phyloP scores from a whole-genome alignment of 2,797 vertebrate genomes.

The Danio kyathit region DNA sequence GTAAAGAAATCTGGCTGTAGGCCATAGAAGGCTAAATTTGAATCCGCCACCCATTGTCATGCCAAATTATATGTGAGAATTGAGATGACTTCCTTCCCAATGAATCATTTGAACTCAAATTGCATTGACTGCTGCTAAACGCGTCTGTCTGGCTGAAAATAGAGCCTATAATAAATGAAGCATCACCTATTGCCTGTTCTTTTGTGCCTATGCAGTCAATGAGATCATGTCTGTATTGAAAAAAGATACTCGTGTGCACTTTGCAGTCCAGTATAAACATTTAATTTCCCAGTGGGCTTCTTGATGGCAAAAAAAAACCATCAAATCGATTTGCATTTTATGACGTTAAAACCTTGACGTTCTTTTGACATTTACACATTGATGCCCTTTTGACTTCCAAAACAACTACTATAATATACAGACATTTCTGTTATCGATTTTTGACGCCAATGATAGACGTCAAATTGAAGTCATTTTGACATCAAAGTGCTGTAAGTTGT shows the following conservation, averaged over 20 bases:
- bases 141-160: constrained; percentile 41
- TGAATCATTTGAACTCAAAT: constrained; percentile 43
- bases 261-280: constrained; percentile 33
- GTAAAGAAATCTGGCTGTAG: background rate
- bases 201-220: constrained; percentile 29
- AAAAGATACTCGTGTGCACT: constrained; percentile 15
- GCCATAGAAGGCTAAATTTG: constrained; percentile 22
- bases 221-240: background rate
- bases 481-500: too few relatives aligned
- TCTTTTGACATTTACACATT: too few relatives aligned
- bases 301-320: too few relatives aligned
- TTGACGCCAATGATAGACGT: too few relatives aligned
- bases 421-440: too few relatives aligned
- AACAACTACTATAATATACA: too few relatives aligned
- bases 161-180: constrained; percentile 39
- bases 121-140: constrained; percentile 27
- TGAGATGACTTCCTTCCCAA: constrained; percentile 27
- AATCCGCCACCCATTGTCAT: constrained; percentile 30
- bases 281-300: background rate
- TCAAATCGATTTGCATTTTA: too few relatives aligned
- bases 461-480: too few relatives aligned
- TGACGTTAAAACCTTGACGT: too few relatives aligned
- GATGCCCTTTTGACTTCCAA: too few relatives aligned
- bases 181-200: constrained; percentile 10
- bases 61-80: constrained; percentile 31